Conservation (phyloP, 2,888 invertebrate species). For the Spialia ferax region DNA sequence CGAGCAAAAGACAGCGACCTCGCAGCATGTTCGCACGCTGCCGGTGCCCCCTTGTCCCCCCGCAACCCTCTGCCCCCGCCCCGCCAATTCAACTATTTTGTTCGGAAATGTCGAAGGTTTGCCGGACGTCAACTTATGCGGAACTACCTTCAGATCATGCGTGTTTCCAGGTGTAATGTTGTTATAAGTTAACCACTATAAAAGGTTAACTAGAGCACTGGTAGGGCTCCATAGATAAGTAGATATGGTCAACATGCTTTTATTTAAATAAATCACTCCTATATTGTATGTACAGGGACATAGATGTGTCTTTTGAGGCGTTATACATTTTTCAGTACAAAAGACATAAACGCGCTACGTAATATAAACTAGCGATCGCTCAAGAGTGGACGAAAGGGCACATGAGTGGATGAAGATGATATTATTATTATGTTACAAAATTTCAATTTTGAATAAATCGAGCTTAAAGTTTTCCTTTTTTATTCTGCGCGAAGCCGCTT, state of each 20-base stretch:
- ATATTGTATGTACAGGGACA: background rate
- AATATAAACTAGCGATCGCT: background rate
- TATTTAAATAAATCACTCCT: background rate
- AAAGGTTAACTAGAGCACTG: constrained; percentile 48
- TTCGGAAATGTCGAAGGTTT: constrained; percentile 84
- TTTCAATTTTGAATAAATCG: too few species aligned
- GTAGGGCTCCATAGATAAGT: constrained; percentile 33
- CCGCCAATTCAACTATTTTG: constrained; percentile 68
- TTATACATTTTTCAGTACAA: background rate
- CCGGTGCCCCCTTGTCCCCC: constrained; percentile 43
- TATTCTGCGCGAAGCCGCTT: too few species aligned
- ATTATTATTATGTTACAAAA: too few species aligned
- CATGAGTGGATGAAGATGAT: too few species aligned
- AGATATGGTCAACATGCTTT: constrained; percentile 10
- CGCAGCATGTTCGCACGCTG: constrained; percentile 71
- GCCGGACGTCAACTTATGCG: constrained; percentile 82
- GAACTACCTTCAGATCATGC: constrained; percentile 80
- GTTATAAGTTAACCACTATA: constrained; percentile 43
- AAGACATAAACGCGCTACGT: background rate
- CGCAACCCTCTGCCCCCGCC: constrained; percentile 46
- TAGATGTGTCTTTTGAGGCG: too few species aligned
- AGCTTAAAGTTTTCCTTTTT: too few species aligned
- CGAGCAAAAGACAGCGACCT: constrained; percentile 80
- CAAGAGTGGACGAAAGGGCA: too few species aligned
- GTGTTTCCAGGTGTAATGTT: constrained; percentile 73